phyloP scores from a whole-genome alignment of 2,888 invertebrate genomes.

The Thereva unica region DNA sequence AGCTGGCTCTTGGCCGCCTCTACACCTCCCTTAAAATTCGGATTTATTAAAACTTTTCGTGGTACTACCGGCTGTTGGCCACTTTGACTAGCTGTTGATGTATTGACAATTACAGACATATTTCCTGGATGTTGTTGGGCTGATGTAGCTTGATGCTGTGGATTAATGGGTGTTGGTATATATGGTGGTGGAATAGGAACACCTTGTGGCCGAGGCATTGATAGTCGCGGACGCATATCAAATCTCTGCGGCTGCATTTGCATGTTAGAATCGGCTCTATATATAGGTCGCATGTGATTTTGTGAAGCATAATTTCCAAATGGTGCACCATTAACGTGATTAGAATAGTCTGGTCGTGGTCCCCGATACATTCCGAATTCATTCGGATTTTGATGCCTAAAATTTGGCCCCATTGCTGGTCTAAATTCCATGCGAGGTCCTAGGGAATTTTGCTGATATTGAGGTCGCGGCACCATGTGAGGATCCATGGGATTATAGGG shows the following conservation, averaged over 20 bases:
- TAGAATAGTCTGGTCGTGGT: slow-evolving; percentile 34
- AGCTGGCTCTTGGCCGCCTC: slow-evolving; percentile 58
- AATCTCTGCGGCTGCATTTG: slow-evolving; percentile 11
- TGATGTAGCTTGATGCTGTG: slow-evolving; percentile 27
- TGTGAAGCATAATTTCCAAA: slow-evolving; percentile 33
- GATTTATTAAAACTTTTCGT: slow-evolving; percentile 56
- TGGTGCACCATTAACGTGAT: slow-evolving; percentile 33
- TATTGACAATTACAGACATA: slow-evolving; percentile 47
- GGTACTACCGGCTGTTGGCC: slow-evolving; percentile 46
- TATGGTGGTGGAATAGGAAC: slow-evolving; percentile 57
- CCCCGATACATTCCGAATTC: slow-evolving; percentile 40
- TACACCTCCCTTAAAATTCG: slow-evolving; percentile 58
- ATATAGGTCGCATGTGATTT: slow-evolving; percentile 44
- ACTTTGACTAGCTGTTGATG: slow-evolving; percentile 46
- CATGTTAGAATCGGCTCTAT: slow-evolving; percentile 44
- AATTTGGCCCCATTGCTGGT: slow-evolving; percentile 40
- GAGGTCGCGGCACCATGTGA: slow-evolving; percentile 13
- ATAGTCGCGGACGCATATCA: slow-evolving; percentile 46
- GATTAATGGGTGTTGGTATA: slow-evolving; percentile 6
- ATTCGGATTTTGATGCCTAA: slow-evolving; percentile 45
- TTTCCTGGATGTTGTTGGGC: slow-evolving; percentile 26
- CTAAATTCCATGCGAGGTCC: slow-evolving; percentile 43
- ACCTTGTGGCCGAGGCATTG: slow-evolving; percentile 55
- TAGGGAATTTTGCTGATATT: slow-evolving; percentile 43
- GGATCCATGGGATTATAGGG: slow-evolving; percentile 37